Evolutionary conservation across 2,113 vertebrate genomes (phyloP), one percentile per base, ranked within the genome.

Genomic region (Gobius niger): DNA sequence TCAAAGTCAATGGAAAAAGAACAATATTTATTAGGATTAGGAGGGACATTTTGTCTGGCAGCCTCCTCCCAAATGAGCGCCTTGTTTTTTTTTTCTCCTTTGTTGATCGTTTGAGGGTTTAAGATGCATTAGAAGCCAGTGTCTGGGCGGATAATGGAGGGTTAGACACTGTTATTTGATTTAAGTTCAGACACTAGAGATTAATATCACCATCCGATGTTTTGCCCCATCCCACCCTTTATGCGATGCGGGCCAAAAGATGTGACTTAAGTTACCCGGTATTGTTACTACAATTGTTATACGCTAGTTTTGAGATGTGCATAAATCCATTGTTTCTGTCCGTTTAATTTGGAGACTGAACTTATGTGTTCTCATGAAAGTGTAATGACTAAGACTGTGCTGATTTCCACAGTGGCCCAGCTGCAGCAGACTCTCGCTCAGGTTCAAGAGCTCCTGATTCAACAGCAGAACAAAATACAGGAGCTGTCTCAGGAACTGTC

Each of bases 391-490:
- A 24, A 56, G n/a, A n/a, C 64, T 80, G 15, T 84, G 87, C 77
- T 77, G 75, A 53, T 88, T 76, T 70, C 19, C 74, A 7, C 87
- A 99, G 98, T 98, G 73, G 94, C 91, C 67, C 97, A 99, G 87
- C 85, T 98, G 47, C 98, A 99, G 90, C 92, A 93, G 75, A 98
- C 96, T 4, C 87, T 99, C 85, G 91, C 92, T 54, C 93, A 95
- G 0, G 92, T 98, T 67, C 98, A 98, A 85, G 97, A 98, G 62
- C 92, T 98, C 71, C 93, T 98, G 68, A 78, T 94, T 46, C 96
- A 98, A 78, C 97, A 99, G 76, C 97, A 99, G 77, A 95, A 96
- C 92, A 95, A 92, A 78, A 95, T 98, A 75, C 96, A 98, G 82
- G 95, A 98, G 70, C 94, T 98, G 18, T 92, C 95, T n/a, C 95